These are phyloP conservation scores for Sebastes nivosus DNA, from an alignment of 2,797 vertebrate genomes.

Conservation along the genomic window DNA sequence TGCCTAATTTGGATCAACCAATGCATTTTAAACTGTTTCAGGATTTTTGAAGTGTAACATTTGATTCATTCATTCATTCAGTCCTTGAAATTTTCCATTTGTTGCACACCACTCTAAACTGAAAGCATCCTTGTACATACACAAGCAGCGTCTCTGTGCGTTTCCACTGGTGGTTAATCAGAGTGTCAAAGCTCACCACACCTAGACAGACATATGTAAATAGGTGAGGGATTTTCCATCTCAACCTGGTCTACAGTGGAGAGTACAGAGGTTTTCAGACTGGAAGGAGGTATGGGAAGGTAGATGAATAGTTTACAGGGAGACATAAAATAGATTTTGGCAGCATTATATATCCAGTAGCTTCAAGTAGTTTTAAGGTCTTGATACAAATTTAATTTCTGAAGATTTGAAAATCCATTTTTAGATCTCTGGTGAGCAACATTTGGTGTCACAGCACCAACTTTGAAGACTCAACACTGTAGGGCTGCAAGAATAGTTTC, in stretches of 20 bases:
- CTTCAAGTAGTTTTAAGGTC: neutral
- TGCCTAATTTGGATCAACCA: no score
- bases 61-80: neutral
- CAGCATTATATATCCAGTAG: neutral
- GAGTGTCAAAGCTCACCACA: conserved; percentile 17
- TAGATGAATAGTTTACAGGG: neutral
- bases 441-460: neutral
- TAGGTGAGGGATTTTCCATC: conserved; percentile 15
- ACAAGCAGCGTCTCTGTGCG: neutral
- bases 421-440: neutral
- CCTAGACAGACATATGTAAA: conserved; percentile 5
- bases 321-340: neutral
- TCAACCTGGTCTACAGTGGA: neutral
- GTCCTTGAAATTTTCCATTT: neutral
- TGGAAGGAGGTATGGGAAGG: neutral
- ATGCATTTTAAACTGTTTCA: neutral
- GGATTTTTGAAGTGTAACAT: neutral
- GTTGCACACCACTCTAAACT: neutral
- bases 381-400: neutral
- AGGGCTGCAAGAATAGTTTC: neutral
- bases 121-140: neutral
- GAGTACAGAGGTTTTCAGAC: neutral
- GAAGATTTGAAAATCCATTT: neutral
- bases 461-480: neutral
- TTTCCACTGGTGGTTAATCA: neutral